Percentiles rank a stretch among this genome's conserved stretches.
Evolutionary conservation across 1,140 invertebrate genomes (phyloP).

Genomic region (Orchestia grillus): DNA sequence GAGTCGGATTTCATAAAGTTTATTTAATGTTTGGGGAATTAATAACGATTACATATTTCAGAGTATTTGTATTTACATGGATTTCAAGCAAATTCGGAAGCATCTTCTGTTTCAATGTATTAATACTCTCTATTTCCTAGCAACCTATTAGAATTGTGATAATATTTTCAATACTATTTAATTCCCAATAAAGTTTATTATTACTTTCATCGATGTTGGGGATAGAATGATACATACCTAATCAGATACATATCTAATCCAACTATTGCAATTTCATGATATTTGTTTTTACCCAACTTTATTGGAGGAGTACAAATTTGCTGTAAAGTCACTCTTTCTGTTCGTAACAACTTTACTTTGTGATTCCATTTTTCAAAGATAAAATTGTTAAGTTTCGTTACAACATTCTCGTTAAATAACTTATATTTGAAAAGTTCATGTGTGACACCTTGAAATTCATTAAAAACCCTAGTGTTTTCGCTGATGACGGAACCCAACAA

Average conservation of each 20-base stretch:
- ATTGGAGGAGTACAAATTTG: neutral
- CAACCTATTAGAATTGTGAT: too few relatives aligned
- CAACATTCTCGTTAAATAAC: neutral
- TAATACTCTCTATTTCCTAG: too few relatives aligned
- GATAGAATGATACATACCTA: too few relatives aligned
- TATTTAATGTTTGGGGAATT: too few relatives aligned
- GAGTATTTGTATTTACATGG: too few relatives aligned
- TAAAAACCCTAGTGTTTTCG: neutral
- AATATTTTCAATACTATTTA: too few relatives aligned
- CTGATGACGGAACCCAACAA: neutral
- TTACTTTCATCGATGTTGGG: too few relatives aligned
- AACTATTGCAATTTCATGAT: conserved; percentile 5
- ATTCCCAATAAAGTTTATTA: too few relatives aligned
- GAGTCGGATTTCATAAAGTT: too few relatives aligned
- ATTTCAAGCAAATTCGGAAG: too few relatives aligned
- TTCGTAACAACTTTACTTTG: neutral
- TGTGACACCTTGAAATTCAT: neutral
- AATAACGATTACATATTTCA: too few relatives aligned
- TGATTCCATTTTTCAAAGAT: neutral
- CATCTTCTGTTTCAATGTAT: too few relatives aligned
- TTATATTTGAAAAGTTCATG: neutral
- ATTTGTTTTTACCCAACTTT: neutral
- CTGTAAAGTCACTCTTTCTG: neutral
- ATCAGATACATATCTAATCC: neutral
- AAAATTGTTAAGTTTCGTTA: neutral